Evolutionary conservation across 2,888 invertebrate species (phyloP).

Genomic region (Exocentrus adspersus): DNA sequence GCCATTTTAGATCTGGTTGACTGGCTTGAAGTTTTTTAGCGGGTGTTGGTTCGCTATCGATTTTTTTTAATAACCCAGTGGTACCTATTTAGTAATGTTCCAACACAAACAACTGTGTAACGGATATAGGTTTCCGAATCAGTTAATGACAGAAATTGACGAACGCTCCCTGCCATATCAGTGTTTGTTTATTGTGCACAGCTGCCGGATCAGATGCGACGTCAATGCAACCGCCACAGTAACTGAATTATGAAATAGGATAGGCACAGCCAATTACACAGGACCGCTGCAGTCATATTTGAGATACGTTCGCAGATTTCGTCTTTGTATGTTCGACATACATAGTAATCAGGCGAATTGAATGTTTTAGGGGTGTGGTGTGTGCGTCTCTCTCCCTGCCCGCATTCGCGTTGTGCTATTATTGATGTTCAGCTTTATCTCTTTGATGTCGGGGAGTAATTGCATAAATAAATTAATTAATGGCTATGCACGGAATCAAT

Average conservation of each 20-base stretch:
- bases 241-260: constrained; percentile 8
- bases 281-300: constrained; percentile 6
- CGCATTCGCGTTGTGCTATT: not conserved
- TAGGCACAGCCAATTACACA: constrained; percentile 2
- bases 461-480: not conserved
- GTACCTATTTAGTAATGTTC: no score
- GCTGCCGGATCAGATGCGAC: not conserved
- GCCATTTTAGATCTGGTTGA: no score
- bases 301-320: constrained; percentile 6
- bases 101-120: not conserved
- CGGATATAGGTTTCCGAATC: not conserved
- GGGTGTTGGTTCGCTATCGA: no score
- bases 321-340: constrained; percentile 1
- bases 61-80: no score
- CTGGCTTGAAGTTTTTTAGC: no score
- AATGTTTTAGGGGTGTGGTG: no score
- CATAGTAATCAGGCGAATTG: constrained; percentile 3
- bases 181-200: not conserved
- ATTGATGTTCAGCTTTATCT: constrained; percentile 7
- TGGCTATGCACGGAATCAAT: not conserved
- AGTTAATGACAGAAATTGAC: not conserved
- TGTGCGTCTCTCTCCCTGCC: no score
- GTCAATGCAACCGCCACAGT: not conserved
- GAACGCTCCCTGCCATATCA: not conserved
- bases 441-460: not conserved